These are phyloP conservation scores for Apamea sordens DNA, from an alignment of 2,888 invertebrate genomes.

Conservation along the genomic window DNA sequence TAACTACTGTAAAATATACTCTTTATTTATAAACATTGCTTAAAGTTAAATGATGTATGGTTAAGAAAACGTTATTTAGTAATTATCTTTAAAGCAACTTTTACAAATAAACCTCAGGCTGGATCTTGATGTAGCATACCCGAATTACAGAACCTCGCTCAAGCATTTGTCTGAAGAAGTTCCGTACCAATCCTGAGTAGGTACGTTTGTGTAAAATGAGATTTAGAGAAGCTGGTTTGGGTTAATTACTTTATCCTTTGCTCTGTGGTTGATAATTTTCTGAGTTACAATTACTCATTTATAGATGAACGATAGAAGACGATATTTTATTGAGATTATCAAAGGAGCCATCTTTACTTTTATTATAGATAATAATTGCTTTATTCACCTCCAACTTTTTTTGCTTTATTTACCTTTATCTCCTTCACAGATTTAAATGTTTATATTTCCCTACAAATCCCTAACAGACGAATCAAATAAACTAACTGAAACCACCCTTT, in stretches of 20 bases:
- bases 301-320: not conserved
- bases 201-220: not conserved
- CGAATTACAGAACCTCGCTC: not conserved
- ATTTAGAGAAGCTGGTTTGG: not conserved
- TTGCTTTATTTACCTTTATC: not conserved
- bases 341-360: not conserved
- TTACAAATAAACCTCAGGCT: not conserved
- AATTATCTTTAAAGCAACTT: not conserved
- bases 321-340: constrained; percentile 4
- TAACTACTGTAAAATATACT: not conserved
- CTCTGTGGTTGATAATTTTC: not conserved
- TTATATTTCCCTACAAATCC: not conserved
- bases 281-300: not conserved
- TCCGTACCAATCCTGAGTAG: not conserved
- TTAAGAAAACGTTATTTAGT: not conserved
- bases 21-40: not conserved
- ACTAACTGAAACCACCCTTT: not conserved
- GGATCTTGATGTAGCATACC: not conserved
- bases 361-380: not conserved
- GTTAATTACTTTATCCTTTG: not conserved
- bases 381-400: not conserved
- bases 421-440: not conserved
- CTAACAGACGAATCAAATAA: not conserved
- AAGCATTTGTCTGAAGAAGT: not conserved
- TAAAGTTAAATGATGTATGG: not conserved